phyloP scores from a whole-genome alignment of 2,888 invertebrate species.

The Drosophila kokeensis region DNA sequence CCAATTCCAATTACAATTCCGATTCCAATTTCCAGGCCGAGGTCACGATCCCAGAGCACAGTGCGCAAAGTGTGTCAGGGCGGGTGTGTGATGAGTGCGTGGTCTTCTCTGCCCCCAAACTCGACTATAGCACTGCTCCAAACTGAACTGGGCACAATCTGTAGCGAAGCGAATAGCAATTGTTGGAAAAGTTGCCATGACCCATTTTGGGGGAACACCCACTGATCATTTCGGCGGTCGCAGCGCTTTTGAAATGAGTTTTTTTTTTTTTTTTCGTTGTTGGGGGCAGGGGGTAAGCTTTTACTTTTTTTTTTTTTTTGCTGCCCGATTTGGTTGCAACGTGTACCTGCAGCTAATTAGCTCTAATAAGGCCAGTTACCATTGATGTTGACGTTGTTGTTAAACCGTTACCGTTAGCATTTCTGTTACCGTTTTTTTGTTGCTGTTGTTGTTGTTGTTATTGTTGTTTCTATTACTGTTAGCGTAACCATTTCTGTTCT shows the following conservation, averaged over 20 bases:
- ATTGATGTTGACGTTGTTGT: slow-evolving; percentile 26
- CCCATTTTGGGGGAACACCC: slow-evolving; percentile 74
- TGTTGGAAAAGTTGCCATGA: slow-evolving; percentile 64
- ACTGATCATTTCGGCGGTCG: slow-evolving; percentile 60
- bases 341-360: slow-evolving; percentile 57
- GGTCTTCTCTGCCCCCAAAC: slow-evolving; percentile 27
- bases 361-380: slow-evolving; percentile 56
- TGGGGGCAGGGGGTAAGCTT: slow-evolving; percentile 22
- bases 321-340: slow-evolving; percentile 46
- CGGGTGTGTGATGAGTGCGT: slow-evolving; percentile 71
- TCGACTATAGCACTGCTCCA: not conserved
- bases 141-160: slow-evolving; percentile 16
- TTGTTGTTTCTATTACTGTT: slow-evolving; percentile 11
- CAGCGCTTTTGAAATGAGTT: slow-evolving; percentile 52
- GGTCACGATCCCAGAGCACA: slow-evolving; percentile 52
- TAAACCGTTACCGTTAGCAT: slow-evolving; percentile 28
- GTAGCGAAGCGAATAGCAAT: slow-evolving; percentile 36
- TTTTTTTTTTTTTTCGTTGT: slow-evolving; percentile 14
- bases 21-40: slow-evolving; percentile 38
- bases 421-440: slow-evolving; percentile 25
- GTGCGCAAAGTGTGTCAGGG: slow-evolving; percentile 67
- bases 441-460: slow-evolving; percentile 18
- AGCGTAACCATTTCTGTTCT: slow-evolving; percentile 14
- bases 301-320: slow-evolving; percentile 65
- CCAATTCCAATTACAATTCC: slow-evolving; percentile 26